Conservation (phyloP, 2,113 vertebrate genomes). For the Myiopsitta monachus region DNA sequence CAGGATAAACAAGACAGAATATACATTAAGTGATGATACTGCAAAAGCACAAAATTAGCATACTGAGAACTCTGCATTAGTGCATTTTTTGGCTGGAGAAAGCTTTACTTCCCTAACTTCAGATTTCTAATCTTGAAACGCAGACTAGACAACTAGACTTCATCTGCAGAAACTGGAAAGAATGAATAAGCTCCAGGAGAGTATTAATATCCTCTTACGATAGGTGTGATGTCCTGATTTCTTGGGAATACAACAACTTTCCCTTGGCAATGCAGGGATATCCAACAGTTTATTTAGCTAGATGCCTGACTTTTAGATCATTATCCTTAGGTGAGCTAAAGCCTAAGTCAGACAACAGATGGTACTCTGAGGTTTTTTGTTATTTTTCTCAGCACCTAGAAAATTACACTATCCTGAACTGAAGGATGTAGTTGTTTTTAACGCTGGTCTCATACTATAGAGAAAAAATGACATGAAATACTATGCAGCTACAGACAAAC, state of each 20-base stretch:
- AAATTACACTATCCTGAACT: not conserved
- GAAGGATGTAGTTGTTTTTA: not conserved
- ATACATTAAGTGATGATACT: not conserved
- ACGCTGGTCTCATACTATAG: not conserved
- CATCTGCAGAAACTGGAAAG: not conserved
- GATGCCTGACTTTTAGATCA: not conserved
- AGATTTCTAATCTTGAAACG: not conserved
- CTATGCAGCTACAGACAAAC: not conserved
- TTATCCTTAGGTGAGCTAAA: not conserved
- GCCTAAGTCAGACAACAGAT: not conserved
- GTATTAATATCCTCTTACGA: not conserved
- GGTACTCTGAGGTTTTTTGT: not conserved
- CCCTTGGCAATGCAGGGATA: not conserved
- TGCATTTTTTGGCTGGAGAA: not conserved
- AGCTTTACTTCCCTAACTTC: not conserved
- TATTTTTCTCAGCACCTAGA: not conserved
- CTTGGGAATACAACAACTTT: not conserved
- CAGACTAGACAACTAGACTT: not conserved
- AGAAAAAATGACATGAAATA: not conserved
- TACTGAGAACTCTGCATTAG: not conserved
- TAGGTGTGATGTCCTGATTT: not conserved
- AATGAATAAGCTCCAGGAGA: not conserved
- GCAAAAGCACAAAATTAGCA: not conserved
- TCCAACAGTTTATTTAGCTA: not conserved
- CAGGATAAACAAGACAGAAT: not conserved